These are phyloP conservation scores for Halcyon smyrnensis DNA, from an alignment of 2,797 vertebrate genomes.

Conservation along the genomic window DNA sequence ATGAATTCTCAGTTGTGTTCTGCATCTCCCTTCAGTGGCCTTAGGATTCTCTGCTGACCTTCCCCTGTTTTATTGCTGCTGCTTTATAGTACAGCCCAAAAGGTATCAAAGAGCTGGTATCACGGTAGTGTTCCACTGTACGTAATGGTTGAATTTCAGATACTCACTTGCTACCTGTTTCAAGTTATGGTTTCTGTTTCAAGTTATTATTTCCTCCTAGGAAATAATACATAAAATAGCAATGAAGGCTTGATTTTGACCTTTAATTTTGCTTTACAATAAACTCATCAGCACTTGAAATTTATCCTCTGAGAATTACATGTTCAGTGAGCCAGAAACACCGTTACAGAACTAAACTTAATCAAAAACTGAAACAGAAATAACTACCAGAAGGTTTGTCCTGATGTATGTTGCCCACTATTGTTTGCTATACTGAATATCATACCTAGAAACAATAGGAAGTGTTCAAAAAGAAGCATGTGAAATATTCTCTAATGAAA, in stretches of 20 bases:
- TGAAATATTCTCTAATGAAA: not conserved
- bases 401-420: not conserved
- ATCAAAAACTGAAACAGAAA: not conserved
- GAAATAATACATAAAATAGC: not conserved
- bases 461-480: not conserved
- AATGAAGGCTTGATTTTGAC: not conserved
- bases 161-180: constrained; percentile 26
- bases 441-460: not conserved
- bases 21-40: not conserved
- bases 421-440: not conserved
- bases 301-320: not conserved
- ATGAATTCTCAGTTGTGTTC: not conserved
- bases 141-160: not conserved
- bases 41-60: not conserved
- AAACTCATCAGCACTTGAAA: not conserved
- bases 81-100: not conserved
- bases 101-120: not conserved
- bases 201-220: not conserved
- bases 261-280: constrained; percentile 40
- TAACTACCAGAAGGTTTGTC: not conserved
- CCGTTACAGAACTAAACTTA: not conserved
- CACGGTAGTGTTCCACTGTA: not conserved
- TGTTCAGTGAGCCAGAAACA: constrained; percentile 4
- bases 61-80: not conserved
- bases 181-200: not conserved